Conservation (phyloP, 2,113 vertebrate genomes). For the Phainopepla nitens region DNA sequence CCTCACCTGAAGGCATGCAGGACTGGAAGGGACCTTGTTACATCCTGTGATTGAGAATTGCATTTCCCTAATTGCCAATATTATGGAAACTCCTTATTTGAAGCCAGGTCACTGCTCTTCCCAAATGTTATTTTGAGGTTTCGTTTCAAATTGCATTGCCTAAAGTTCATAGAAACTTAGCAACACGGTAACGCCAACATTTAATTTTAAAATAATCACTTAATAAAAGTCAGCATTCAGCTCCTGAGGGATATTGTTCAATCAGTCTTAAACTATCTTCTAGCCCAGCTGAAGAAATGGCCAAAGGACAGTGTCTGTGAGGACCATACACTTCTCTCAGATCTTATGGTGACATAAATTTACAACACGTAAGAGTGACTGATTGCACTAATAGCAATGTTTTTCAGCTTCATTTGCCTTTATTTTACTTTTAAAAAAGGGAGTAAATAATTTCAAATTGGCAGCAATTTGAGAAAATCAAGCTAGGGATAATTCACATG, state of each 20-base stretch:
- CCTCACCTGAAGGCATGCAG: neutral
- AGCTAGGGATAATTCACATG: neutral
- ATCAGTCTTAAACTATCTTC: neutral
- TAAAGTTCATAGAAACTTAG: neutral
- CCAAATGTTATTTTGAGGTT: neutral
- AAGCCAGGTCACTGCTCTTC: neutral
- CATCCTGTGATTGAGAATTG: neutral
- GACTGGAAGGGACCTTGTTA: neutral
- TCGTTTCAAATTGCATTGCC: neutral
- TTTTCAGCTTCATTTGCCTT: neutral
- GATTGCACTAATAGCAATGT: neutral
- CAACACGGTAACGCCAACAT: neutral
- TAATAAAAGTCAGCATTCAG: neutral
- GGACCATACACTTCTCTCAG: neutral
- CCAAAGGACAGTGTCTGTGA: neutral
- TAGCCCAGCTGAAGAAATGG: neutral
- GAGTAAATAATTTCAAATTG: neutral
- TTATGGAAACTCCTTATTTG: neutral
- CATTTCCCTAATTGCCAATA: neutral
- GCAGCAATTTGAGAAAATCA: neutral
- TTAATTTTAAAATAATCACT: neutral
- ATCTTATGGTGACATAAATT: neutral
- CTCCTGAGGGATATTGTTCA: neutral
- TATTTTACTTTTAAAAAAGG: neutral
- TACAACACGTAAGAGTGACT: accelerated